Evolutionary conservation across 2,888 invertebrate genomes (phyloP), one percentile per base, ranked within the genome.

Genomic region (Drosophila falleni): DNA sequence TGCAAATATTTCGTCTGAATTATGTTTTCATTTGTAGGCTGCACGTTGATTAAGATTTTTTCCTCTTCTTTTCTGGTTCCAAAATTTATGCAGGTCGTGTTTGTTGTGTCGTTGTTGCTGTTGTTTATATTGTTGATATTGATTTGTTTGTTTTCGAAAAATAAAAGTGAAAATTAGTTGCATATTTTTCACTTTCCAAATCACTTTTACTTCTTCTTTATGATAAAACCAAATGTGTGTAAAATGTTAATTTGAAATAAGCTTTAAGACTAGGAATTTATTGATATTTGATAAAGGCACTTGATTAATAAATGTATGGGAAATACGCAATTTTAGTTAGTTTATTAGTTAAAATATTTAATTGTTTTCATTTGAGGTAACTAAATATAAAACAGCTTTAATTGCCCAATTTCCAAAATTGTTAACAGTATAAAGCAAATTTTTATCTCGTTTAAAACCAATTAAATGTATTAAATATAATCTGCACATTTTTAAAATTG

Each of bases 21-120:
- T 89, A 84, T 84, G 89, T 84, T 89, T 84, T 87, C 82, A 84
- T 84, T 89, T 81, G 75, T 87, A 58, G 72, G 87, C 79, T 72
- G 31, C 69, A 65, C 29, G 51, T 67, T 79, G 80, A 84, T 84
- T 84, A 81, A 89, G 89, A 87, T 84, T 89, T 82, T 82, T 71
- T 64, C 19, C 33, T 11, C 15, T 8, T 46, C 47, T 31, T 41
- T 11, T 47, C 15, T 31, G 5, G 16, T 9, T 16, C 26, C 13
- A 2, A 29, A 74, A 84, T 74, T 78, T 87, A 89, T 84, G 83
- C 83, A 87, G 89, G 85, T 87, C 66, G 64, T 47, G 44, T 54
- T 49, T 42, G 53, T 53, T 46, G 37, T 31, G 31, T 47, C 35
- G 44, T 44, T 35, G 33, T 37, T 62, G 35, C 29, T 54, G 55